phyloP scores from a whole-genome alignment of 2,888 invertebrate genomes.

The Hemicrepidius hirtus region DNA sequence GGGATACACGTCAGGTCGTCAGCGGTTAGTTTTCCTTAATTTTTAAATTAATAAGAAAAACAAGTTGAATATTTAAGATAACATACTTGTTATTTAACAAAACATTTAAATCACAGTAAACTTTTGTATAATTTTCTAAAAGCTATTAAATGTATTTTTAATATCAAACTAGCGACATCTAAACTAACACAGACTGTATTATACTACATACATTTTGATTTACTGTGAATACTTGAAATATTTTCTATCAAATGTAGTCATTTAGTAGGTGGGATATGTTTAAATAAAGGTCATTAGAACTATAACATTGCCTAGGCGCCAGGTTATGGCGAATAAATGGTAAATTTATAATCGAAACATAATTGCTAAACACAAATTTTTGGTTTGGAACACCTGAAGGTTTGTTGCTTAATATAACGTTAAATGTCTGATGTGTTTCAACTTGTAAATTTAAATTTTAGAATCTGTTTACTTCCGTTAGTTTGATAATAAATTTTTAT shows the following conservation, averaged over 20 bases:
- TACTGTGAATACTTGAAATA: constrained; percentile 1
- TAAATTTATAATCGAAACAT: constrained; percentile 21
- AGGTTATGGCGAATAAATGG: constrained; percentile 27
- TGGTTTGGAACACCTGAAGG: constrained; percentile 27
- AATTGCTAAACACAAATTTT: constrained; percentile 27
- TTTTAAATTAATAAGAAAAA: constrained; percentile 1
- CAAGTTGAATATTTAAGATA: neutral
- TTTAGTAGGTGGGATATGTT: constrained; percentile 9
- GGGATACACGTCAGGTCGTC: constrained; percentile 7
- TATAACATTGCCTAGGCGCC: constrained; percentile 19
- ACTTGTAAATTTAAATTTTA: constrained; percentile 17
- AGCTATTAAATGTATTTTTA: neutral
- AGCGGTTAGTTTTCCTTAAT: neutral
- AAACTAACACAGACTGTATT: too few species aligned
- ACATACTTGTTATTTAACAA: too few species aligned
- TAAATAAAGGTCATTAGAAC: constrained; percentile 27
- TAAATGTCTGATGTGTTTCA: constrained; percentile 21
- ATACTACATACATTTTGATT: constrained; percentile 5
- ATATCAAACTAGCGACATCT: too few species aligned
- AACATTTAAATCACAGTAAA: neutral
- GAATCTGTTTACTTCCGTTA: neutral
- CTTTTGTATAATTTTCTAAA: neutral
- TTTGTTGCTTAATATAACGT: constrained; percentile 19
- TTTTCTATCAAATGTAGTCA: constrained; percentile 1
- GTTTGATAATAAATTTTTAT: too few species aligned